Evolutionary conservation across 2,113 vertebrate genomes (phyloP).

Genomic region (Campylorhamphus procurvoides): DNA sequence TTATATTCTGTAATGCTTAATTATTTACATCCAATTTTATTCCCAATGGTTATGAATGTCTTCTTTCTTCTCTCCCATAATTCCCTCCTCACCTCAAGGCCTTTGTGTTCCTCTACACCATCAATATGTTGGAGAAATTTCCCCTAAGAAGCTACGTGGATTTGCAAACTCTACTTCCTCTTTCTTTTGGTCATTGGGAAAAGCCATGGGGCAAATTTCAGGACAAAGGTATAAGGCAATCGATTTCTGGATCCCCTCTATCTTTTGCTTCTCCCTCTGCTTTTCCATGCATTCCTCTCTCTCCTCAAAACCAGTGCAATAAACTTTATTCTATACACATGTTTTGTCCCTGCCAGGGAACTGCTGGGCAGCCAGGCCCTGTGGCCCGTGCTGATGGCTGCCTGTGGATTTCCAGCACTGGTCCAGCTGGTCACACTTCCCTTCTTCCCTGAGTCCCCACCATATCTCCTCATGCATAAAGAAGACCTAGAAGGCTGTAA

Average conservation of each 20-base stretch:
- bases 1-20: neutral
- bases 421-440: constrained; percentile 73
- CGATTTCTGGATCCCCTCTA: neutral
- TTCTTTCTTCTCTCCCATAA: neutral
- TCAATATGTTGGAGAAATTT: constrained; percentile 80
- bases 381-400: constrained; percentile 82
- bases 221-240: constrained; percentile 80
- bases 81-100: constrained; percentile 19
- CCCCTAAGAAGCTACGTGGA: constrained; percentile 78
- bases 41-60: neutral
- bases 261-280: neutral
- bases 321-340: neutral
- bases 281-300: neutral
- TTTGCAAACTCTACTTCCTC: constrained; percentile 75
- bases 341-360: constrained; percentile 62
- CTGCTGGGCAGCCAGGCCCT: constrained; percentile 82
- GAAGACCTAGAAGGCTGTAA: constrained; percentile 74
- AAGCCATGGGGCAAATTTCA: constrained; percentile 82
- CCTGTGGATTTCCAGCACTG: constrained; percentile 71
- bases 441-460: constrained; percentile 76
- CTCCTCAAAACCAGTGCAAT: neutral
- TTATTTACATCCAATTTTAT: neutral
- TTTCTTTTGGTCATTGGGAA: constrained; percentile 78
- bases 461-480: constrained; percentile 77
- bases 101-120: constrained; percentile 65